Conservation (phyloP, 2,113 vertebrate genomes). For the Ramphastos sulfuratus region DNA sequence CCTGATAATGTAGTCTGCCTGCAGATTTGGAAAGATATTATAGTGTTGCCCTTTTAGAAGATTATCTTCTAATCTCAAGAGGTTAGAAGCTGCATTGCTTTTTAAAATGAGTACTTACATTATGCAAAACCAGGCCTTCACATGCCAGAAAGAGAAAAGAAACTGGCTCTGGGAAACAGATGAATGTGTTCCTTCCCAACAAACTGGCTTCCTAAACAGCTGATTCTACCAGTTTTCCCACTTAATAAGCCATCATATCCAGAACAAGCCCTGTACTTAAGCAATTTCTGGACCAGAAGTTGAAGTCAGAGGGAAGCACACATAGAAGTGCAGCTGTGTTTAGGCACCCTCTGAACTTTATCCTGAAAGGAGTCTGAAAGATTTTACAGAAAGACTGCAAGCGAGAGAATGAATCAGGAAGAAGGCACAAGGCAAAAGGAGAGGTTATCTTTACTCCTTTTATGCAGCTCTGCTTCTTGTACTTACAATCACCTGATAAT, state of each 20-base stretch:
- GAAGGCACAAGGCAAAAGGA: background rate
- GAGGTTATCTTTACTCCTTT: conserved; percentile 16
- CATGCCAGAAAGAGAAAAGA: background rate
- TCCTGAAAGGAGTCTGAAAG: background rate
- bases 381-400: background rate
- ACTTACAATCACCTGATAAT: conserved; percentile 57
- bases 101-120: background rate
- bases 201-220: background rate
- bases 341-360: background rate
- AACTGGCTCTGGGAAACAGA: background rate
- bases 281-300: background rate
- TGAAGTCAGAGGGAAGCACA: background rate
- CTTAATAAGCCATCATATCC: background rate
- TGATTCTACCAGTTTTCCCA: background rate
- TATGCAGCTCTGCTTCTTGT: conserved; percentile 9
- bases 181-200: background rate
- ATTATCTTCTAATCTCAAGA: conserved; percentile 18
- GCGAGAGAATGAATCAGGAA: background rate
- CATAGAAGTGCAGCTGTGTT: background rate
- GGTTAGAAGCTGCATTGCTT: background rate
- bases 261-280: background rate
- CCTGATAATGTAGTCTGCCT: background rate
- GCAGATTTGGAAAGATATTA: conserved; percentile 13
- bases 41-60: background rate
- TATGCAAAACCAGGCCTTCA: background rate